A percentile compares a stretch with the other conserved stretches of the same genome.
These are phyloP conservation scores for Drosophila lutescens DNA, from an alignment of 2,888 invertebrate genomes.

Conservation along the genomic window DNA sequence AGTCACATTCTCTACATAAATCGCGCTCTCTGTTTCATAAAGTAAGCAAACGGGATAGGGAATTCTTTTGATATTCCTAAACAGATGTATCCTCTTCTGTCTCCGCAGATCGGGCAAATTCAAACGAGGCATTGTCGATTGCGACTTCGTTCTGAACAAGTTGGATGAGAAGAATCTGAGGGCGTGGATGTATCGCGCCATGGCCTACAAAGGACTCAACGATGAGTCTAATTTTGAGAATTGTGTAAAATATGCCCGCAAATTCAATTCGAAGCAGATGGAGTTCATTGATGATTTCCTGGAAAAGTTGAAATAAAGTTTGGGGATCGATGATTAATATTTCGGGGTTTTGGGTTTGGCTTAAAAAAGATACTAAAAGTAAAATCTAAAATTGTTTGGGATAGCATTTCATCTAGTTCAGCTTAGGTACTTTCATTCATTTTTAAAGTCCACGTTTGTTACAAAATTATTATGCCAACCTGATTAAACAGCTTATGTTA, in stretches of 20 bases:
- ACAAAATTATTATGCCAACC: constrained; percentile 20
- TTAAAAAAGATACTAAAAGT: neutral
- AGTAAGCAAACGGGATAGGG: constrained; percentile 58
- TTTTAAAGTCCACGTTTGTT: neutral
- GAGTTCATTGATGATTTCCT: constrained; percentile 87
- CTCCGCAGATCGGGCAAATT: constrained; percentile 84
- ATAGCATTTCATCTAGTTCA: no score
- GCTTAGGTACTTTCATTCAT: neutral
- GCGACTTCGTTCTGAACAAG: constrained; percentile 88
- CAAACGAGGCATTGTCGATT: constrained; percentile 89
- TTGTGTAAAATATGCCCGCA: constrained; percentile 87
- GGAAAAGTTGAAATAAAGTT: constrained; percentile 76
- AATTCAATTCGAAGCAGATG: constrained; percentile 87
- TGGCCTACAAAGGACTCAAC: constrained; percentile 87
- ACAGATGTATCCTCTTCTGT: neutral
- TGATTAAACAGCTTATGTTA: constrained; percentile 56
- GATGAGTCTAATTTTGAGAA: constrained; percentile 86
- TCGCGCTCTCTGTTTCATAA: constrained; percentile 87
- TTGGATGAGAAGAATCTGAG: constrained; percentile 90
- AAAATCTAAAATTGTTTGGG: no score
- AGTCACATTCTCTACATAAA: constrained; percentile 92
- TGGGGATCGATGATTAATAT: neutral
- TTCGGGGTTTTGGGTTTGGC: neutral
- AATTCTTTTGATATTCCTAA: neutral
- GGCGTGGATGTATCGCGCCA: constrained; percentile 90